Percentiles rank a stretch among this genome's conserved stretches.
Evolutionary conservation across 2,888 invertebrate species (phyloP).

Genomic region (Tetragonisca angustula): DNA sequence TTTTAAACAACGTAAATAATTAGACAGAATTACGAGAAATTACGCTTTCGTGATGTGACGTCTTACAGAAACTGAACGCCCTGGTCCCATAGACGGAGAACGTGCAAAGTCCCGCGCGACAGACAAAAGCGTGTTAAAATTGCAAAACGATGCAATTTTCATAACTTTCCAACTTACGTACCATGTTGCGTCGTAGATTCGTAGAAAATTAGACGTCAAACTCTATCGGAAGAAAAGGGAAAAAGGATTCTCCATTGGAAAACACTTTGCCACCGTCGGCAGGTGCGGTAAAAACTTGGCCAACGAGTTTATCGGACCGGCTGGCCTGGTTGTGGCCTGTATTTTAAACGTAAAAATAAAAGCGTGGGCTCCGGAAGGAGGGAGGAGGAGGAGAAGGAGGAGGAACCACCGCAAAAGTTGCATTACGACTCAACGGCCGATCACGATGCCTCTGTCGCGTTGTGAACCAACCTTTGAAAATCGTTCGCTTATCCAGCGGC

Average conservation of each 20-base stretch:
- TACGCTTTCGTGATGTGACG: no score
- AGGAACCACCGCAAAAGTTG: constrained; percentile 6
- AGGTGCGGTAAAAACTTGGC: constrained; percentile 48
- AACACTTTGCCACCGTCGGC: constrained; percentile 58
- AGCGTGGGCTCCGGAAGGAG: background rate
- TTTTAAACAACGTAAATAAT: no score
- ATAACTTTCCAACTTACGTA: background rate
- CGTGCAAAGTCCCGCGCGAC: no score
- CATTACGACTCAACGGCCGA: background rate
- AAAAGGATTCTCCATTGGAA: constrained; percentile 56
- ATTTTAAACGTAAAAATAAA: constrained; percentile 49
- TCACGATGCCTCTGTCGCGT: background rate
- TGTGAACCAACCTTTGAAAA: background rate
- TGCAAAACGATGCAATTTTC: background rate
- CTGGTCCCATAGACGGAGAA: no score
- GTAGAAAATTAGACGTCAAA: constrained; percentile 2
- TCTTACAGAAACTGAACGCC: no score
- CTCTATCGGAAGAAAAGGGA: background rate
- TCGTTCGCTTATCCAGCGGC: background rate
- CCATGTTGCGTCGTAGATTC: background rate
- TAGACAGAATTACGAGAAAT: no score
- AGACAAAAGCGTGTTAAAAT: background rate
- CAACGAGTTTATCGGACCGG: constrained; percentile 47
- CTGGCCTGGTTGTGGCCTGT: constrained; percentile 15
- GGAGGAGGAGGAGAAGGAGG: background rate